These are phyloP conservation scores for Amaurobius ferox DNA, from an alignment of 2,888 invertebrate species.

Conservation along the genomic window DNA sequence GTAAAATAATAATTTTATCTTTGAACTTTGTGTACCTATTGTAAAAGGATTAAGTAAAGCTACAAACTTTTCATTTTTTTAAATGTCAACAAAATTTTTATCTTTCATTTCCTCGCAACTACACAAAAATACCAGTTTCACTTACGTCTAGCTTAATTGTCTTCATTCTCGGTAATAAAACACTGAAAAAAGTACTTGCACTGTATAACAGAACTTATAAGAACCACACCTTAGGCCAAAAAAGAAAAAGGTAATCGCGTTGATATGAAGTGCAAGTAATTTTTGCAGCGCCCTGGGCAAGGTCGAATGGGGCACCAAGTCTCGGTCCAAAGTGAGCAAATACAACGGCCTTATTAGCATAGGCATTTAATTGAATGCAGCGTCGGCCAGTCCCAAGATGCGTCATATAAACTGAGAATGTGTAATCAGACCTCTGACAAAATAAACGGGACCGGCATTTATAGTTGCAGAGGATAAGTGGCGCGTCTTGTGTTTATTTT, in stretches of 20 bases:
- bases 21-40: no score
- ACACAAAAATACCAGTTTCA: no score
- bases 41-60: no score
- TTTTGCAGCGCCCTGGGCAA: not conserved
- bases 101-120: no score
- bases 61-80: no score
- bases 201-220: not conserved
- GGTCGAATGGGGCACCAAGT: not conserved
- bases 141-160: no score
- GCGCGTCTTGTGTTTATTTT: no score
- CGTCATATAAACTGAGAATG: not conserved
- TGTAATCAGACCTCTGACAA: not conserved
- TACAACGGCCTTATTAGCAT: constrained; percentile 3
- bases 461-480: not conserved
- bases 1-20: no score
- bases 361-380: constrained; percentile 2
- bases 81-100: no score
- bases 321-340: not conserved
- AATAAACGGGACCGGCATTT: not conserved
- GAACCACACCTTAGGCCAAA: not conserved
- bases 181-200: no score
- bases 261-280: constrained; percentile 5
- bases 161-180: no score
- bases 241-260: not conserved
- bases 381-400: not conserved